Base-by-base conservation (phyloP, 2,888 invertebrate genomes). In the Brachyptera risi region DNA sequence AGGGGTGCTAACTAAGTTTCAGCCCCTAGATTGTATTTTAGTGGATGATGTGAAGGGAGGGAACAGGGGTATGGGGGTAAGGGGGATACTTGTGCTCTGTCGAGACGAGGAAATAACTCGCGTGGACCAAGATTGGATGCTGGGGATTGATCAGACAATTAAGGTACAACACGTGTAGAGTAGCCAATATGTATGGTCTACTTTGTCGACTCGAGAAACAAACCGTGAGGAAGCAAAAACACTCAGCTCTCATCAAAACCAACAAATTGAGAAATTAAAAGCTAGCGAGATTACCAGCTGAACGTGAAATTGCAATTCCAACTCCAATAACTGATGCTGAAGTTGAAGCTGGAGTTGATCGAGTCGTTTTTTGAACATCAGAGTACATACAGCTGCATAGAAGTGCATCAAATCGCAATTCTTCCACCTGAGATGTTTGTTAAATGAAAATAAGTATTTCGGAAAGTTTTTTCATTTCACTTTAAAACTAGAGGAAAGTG, bases 1-100 rank as follows among this genome's bases (percentile, higher is more conserved):
- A 56, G 42, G 56, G 60, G 27, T 59, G 54, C 54, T 60, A 60
- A 60, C 60, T 54, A 60, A 60, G 60, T 60, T 60, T 54, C 54
- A 23, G 23, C 27, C 54, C 54, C 51, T 40, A 59, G 59, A 59
- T 59, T 59, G 59, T 59, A 40, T 59, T 40, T 51, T n/a, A n/a
- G n/a, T n/a, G n/a, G n/a, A n/a, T n/a, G n/a, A n/a, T n/a, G n/a
- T n/a, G n/a, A n/a, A n/a, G n/a, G 40, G 40, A 4, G 54, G 21
- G 31, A 40, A n/a, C 17, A 40, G 17, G 57, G 44, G 42, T n/a
- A 11, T 11, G 38, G 13, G n/a, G 9, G 24, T 17, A 5, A 5
- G 11, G 31, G 31, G 5, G 5, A 31, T 7, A 31, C 7, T 31
- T 31, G 31, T 31, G 31, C 11, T 2, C 11, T 5, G 5, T 15